Evolutionary conservation across 64 coral and sea anemone genomes (phyloP).

Genomic region (Anthopleura sola): DNA sequence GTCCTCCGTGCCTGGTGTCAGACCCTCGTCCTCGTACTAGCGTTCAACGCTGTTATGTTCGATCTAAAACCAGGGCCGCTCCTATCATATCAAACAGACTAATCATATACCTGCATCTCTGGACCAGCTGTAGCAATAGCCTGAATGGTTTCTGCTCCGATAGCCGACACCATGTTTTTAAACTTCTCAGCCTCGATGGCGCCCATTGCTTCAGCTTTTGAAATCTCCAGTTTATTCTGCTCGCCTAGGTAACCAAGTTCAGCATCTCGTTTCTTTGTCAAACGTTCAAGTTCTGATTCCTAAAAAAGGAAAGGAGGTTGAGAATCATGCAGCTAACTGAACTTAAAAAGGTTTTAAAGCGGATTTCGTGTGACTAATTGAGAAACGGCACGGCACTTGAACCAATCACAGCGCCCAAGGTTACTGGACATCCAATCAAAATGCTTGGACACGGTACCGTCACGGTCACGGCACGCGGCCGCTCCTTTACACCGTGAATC

Average conservation of each 20-base stretch:
- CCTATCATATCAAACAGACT: neutral
- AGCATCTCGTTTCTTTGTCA: slow-evolving; percentile 79
- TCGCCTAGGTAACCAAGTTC: slow-evolving; percentile 76
- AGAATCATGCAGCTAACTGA: neutral
- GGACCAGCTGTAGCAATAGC: slow-evolving; percentile 97
- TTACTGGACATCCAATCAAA: too few species aligned
- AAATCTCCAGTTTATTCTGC: slow-evolving; percentile 76
- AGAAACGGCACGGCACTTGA: too few species aligned
- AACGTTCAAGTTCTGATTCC: slow-evolving; percentile 88
- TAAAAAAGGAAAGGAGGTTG: slow-evolving; percentile 9
- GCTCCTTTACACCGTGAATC: too few species aligned
- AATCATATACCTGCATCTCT: slow-evolving; percentile 86
- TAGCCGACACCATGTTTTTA: slow-evolving; percentile 92
- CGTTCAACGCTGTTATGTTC: too few species aligned
- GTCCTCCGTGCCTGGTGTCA: too few species aligned
- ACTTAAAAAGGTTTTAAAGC: neutral
- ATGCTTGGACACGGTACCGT: too few species aligned
- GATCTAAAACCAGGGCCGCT: too few species aligned
- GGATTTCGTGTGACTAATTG: neutral
- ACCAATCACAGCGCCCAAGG: too few species aligned
- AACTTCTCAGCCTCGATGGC: slow-evolving; percentile 90
- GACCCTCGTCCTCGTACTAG: too few species aligned
- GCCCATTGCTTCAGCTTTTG: slow-evolving; percentile 73
- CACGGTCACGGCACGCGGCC: too few species aligned
- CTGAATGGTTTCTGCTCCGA: slow-evolving; percentile 96